A percentile compares a stretch with the other conserved stretches of the same genome.
phyloP scores from a whole-genome alignment of 2,113 vertebrate genomes.

The human (Homo sapiens) region GRCh38 chr5:61536001-61536500 shows the following conservation, averaged over 20 bases:
- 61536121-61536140: not conserved
- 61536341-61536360: not conserved
- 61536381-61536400: not conserved
- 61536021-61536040: not conserved
- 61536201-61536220: not conserved
- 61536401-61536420: not conserved
- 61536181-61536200: not conserved
- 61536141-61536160: not conserved
- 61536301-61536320: not conserved
- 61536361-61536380: not conserved
- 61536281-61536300: slow-evolving; percentile 23
- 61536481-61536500: not conserved
- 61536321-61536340: slow-evolving; percentile 19
- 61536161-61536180: not conserved
- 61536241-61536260: not conserved
- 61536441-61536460: not conserved
- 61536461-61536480: not conserved
- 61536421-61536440: not conserved
- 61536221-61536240: not conserved
- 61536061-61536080: not conserved
- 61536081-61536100: not conserved
- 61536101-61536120: not conserved
- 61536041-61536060: not conserved
- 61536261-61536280: not conserved
- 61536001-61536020: slow-evolving; percentile 55